Base-by-base conservation (phyloP, 1,140 invertebrate species). In the Bacillus rossius region DNA sequence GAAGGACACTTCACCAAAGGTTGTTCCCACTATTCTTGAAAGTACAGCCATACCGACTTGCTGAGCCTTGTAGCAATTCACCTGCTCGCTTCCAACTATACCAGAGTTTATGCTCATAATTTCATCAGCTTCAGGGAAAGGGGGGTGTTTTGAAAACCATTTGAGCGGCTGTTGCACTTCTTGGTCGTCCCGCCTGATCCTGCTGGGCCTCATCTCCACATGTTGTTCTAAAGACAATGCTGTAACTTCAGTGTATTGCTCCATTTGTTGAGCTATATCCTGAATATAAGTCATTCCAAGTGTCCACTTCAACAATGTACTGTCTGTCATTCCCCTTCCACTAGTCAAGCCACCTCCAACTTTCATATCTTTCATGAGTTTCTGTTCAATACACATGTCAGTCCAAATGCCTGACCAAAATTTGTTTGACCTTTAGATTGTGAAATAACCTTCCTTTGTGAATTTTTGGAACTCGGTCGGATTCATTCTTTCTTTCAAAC, bases 341-440 rank as follows among this genome's bases (percentile, higher is more conserved):
- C n/a, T n/a, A 57, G 65, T 45, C 54, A 75, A 38, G 51, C 67
- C 73, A 58, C 73, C 73, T 58, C 61, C 60, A 53, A 68, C 71
- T 57, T 75, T 76, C 65, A 78, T 70, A 40, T 69, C 61, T 61
- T 70, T 65, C 69, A 76, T 78, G 29, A 75, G 57, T 14, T 56
- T 49, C 56, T 71, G 68, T 56, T 73, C 69, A 40, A 73, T 73
- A 2, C 62, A 64, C 72, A 77, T 72, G 57, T 76, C 73, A 13
- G 67, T 55, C 63, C 69, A 77, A 5, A 73, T 61, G 17, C 77
- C 75, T 55, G 62, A 69, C 69, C 69, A 74, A 52, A 71, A 74
- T 65, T 73, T 73, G 40, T 77, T 69, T 55, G 69, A 65, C 49
- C 74, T 61, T 64, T 66, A 61, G 49, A 75, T 66, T 8, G 70